A percentile compares a stretch with the other conserved stretches of the same genome.
Conservation (phyloP, 2,888 invertebrate species). For the Sylvicola cinctus region DNA sequence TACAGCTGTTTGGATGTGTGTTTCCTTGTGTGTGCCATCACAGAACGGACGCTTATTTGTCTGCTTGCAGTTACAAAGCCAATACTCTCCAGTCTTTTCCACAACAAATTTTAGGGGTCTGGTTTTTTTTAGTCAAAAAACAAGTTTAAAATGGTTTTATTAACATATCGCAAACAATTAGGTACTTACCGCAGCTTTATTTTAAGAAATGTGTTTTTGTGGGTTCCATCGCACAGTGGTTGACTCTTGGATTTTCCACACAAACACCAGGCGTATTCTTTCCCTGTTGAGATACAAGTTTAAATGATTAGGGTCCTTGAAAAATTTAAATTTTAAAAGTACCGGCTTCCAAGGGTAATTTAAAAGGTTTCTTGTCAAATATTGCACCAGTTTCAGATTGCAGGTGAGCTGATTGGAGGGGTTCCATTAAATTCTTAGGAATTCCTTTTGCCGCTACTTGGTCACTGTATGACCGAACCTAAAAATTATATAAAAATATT, state of each 20-base stretch:
- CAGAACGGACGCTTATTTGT: conserved; percentile 86
- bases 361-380: conserved; percentile 81
- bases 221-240: conserved; percentile 89
- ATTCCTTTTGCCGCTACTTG: too few species aligned
- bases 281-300: conserved; percentile 24
- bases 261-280: conserved; percentile 76
- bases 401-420: conserved; percentile 34
- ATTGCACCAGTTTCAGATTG: conserved; percentile 54
- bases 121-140: conserved; percentile 13
- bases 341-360: conserved; percentile 45
- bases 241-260: conserved; percentile 85
- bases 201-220: conserved; percentile 53
- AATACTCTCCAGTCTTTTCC: conserved; percentile 73
- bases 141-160: conserved; percentile 3
- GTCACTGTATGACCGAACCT: too few species aligned
- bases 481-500: too few species aligned
- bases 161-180: conserved; percentile 1
- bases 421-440: conserved; percentile 42
- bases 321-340: conserved; percentile 12
- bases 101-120: conserved; percentile 71
- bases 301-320: background rate
- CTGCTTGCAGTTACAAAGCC: conserved; percentile 97
- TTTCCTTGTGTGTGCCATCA: conserved; percentile 78
- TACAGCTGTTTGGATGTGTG: conserved; percentile 38
- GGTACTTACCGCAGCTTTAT: conserved; percentile 39